These are phyloP conservation scores for Tachysurus fulvidraco DNA, from an alignment of 2,113 vertebrate genomes.

Conservation along the genomic window DNA sequence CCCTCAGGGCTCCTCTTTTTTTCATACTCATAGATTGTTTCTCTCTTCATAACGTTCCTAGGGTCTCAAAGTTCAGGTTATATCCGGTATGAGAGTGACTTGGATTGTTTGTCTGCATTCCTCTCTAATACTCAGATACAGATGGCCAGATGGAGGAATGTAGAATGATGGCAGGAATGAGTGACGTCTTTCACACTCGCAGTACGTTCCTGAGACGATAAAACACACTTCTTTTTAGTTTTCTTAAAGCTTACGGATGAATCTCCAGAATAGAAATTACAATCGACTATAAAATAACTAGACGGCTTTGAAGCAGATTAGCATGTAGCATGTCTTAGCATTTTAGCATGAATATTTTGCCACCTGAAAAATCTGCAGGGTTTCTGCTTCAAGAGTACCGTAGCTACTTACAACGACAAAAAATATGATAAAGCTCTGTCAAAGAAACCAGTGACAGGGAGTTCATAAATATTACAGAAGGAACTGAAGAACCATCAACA, in stretches of 20 bases:
- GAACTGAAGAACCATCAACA: too few relatives aligned
- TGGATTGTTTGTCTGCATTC: slow-evolving; percentile 2
- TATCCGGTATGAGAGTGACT: neutral
- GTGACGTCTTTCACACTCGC: neutral
- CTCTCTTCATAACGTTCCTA: neutral
- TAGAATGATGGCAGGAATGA: neutral
- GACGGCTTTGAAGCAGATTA: too few relatives aligned
- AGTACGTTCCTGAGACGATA: neutral
- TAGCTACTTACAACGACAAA: too few relatives aligned
- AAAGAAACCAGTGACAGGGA: too few relatives aligned
- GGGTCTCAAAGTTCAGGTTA: neutral
- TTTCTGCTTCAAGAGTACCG: too few relatives aligned
- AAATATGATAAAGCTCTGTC: too few relatives aligned
- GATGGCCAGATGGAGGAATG: slow-evolving; percentile 1
- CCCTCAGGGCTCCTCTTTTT: slow-evolving; percentile 23
- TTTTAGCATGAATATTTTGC: too few relatives aligned
- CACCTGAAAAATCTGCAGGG: neutral
- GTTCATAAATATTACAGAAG: too few relatives aligned
- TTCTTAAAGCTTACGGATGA: neutral
- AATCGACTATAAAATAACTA: too few relatives aligned
- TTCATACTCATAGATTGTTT: neutral
- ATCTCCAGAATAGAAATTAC: too few relatives aligned
- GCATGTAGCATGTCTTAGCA: too few relatives aligned
- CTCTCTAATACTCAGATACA: slow-evolving; percentile 8
- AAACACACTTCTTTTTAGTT: neutral